These are phyloP conservation scores for Melanostoma mellinum DNA, from an alignment of 2,888 invertebrate genomes.

Conservation along the genomic window DNA sequence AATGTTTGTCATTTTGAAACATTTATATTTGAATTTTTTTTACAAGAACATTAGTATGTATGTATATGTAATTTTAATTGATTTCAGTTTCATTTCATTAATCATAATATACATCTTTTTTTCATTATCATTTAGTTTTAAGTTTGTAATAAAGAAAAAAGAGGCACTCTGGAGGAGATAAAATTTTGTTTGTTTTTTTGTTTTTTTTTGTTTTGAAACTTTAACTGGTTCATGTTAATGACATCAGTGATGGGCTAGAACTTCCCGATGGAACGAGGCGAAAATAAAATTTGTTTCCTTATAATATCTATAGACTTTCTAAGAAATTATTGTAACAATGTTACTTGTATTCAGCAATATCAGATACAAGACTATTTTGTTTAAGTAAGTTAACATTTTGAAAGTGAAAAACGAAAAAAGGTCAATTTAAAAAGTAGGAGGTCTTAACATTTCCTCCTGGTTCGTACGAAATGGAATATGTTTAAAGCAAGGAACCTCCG, in stretches of 20 bases:
- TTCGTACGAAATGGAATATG: too few relatives aligned
- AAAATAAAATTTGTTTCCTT: too few relatives aligned
- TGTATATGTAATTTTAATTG: slow-evolving; percentile 39
- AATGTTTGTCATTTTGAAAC: slow-evolving; percentile 21
- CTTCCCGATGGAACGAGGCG: too few relatives aligned
- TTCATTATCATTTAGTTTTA: slow-evolving; percentile 65
- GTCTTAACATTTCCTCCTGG: too few relatives aligned
- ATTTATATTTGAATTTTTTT: slow-evolving; percentile 21
- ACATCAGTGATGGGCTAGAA: neutral
- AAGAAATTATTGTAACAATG: too few relatives aligned
- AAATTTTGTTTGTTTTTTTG: slow-evolving; percentile 36
- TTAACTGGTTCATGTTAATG: slow-evolving; percentile 25
- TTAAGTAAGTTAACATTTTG: too few relatives aligned
- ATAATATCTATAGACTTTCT: too few relatives aligned
- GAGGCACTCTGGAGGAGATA: slow-evolving; percentile 59
- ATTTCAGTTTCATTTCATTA: slow-evolving; percentile 37
- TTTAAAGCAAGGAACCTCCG: too few relatives aligned
- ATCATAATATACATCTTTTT: slow-evolving; percentile 39
- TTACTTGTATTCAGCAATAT: too few relatives aligned
- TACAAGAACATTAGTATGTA: neutral
- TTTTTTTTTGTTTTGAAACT: slow-evolving; percentile 30
- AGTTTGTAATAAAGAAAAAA: slow-evolving; percentile 51
- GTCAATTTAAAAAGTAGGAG: too few relatives aligned
- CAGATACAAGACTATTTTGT: too few relatives aligned
- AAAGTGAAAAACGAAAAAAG: too few relatives aligned